These are phyloP conservation scores for Notechis scutatus DNA, from an alignment of 2,113 vertebrate species.

Conservation along the genomic window DNA sequence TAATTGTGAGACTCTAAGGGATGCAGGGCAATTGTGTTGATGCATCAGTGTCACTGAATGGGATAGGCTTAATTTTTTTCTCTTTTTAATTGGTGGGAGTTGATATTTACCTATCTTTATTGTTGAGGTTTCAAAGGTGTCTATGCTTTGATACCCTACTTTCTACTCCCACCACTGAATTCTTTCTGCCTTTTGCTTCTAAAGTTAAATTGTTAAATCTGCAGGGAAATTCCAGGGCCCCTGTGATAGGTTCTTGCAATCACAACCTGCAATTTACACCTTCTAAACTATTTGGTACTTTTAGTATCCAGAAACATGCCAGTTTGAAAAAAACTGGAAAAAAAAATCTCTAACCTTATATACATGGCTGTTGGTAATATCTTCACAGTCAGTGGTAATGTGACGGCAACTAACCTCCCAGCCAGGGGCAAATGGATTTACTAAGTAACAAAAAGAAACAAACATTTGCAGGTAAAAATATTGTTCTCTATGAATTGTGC, in stretches of 20 bases:
- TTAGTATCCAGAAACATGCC: neutral
- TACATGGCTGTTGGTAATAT: conserved; percentile 54
- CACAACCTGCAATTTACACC: neutral
- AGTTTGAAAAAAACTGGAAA: neutral
- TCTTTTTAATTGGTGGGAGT: neutral
- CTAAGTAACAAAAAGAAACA: conserved; percentile 40
- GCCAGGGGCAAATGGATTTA: conserved; percentile 64
- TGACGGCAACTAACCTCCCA: conserved; percentile 60
- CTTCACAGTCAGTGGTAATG: conserved; percentile 51
- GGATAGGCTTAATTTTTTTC: neutral
- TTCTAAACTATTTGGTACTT: neutral
- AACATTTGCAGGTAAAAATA: neutral
- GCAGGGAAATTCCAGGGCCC: neutral
- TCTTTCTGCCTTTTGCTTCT: neutral
- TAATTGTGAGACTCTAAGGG: neutral
- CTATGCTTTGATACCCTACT: neutral
- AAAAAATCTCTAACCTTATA: conserved; percentile 59
- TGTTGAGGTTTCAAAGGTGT: neutral
- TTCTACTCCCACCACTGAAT: neutral
- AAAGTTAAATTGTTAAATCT: neutral
- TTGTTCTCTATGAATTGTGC: neutral
- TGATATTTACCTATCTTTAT: neutral
- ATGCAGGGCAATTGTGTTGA: neutral
- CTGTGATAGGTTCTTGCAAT: neutral
- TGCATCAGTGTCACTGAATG: neutral